phyloP scores from a whole-genome alignment of 2,797 vertebrate species.

The Iguana delicatissima region DNA sequence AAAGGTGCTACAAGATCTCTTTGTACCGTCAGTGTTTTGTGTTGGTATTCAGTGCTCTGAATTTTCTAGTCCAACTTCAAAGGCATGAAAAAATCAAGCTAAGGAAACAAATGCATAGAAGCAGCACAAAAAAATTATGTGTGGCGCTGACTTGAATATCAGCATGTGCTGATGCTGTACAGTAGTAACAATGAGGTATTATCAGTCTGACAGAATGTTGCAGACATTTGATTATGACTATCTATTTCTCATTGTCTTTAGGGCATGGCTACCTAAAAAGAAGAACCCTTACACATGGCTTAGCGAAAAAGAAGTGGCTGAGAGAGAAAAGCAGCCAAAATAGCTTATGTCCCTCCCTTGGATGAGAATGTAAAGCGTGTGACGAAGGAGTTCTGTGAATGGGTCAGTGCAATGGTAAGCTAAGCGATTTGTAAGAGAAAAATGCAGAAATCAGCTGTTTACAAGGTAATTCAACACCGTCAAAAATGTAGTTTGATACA shows the following conservation, averaged over 20 bases:
- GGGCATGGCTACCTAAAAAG: constrained; percentile 48
- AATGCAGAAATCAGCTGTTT: background rate
- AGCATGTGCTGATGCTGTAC: background rate
- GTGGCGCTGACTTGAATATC: background rate
- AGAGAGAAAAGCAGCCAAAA: constrained; percentile 56
- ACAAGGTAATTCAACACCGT: no score
- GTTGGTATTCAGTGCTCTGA: no score
- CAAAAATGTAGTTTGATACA: background rate
- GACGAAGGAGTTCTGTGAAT: constrained; percentile 78
- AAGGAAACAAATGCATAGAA: background rate
- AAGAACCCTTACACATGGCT: constrained; percentile 72
- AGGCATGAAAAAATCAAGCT: background rate
- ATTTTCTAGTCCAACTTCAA: no score
- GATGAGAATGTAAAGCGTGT: constrained; percentile 71
- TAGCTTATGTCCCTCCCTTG: constrained; percentile 33
- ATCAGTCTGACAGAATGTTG: no score
- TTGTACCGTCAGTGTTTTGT: no score
- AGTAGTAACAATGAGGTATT: background rate
- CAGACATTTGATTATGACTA: background rate
- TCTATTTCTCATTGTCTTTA: constrained; percentile 45
- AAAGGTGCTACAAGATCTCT: no score
- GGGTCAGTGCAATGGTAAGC: constrained; percentile 77
- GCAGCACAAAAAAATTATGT: background rate
- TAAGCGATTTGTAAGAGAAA: background rate
- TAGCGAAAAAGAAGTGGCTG: constrained; percentile 53